These are phyloP conservation scores for Apostichopus parvimensis DNA, from an alignment of 35 echinoderm and acorn worm species.

Conservation along the genomic window DNA sequence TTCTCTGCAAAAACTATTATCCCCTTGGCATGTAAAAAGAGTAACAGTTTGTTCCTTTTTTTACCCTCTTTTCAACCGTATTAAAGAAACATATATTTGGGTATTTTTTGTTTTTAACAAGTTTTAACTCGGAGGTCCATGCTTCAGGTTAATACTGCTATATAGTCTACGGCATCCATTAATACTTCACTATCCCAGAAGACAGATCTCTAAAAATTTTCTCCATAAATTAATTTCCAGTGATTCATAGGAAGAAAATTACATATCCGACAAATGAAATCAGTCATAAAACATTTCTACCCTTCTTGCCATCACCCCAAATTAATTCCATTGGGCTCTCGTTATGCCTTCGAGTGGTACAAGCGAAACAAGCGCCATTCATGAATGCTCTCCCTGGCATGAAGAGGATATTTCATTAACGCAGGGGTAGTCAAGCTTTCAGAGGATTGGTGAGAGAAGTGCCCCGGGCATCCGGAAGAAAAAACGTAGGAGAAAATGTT, in stretches of 20 bases:
- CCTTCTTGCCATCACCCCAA: slow-evolving; percentile 25
- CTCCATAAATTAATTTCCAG: slow-evolving; percentile 12
- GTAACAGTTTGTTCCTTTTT: too few relatives aligned
- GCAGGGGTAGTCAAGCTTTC: background rate
- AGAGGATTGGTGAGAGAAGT: slow-evolving; percentile 3
- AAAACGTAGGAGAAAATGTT: slow-evolving; percentile 22
- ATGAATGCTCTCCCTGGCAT: slow-evolving; percentile 16
- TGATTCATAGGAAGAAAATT: slow-evolving; percentile 34
- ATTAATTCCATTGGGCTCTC: slow-evolving; percentile 41
- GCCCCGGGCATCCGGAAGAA: background rate
- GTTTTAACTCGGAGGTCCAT: too few relatives aligned
- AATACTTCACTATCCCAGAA: background rate
- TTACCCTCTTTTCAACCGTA: too few relatives aligned
- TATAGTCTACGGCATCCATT: background rate
- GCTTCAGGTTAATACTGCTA: too few relatives aligned
- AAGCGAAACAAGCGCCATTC: slow-evolving; percentile 26
- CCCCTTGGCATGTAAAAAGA: too few relatives aligned
- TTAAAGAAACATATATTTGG: too few relatives aligned
- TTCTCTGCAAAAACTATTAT: too few relatives aligned
- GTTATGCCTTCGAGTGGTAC: slow-evolving; percentile 30
- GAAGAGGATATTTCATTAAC: slow-evolving; percentile 32
- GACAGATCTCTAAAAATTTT: slow-evolving; percentile 12
- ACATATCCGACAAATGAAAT: slow-evolving; percentile 15
- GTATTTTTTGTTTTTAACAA: too few relatives aligned
- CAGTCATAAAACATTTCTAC: slow-evolving; percentile 26